These are phyloP conservation scores for Rhynchophorus ferrugineus DNA, from an alignment of 1,140 invertebrate species.

Conservation along the genomic window DNA sequence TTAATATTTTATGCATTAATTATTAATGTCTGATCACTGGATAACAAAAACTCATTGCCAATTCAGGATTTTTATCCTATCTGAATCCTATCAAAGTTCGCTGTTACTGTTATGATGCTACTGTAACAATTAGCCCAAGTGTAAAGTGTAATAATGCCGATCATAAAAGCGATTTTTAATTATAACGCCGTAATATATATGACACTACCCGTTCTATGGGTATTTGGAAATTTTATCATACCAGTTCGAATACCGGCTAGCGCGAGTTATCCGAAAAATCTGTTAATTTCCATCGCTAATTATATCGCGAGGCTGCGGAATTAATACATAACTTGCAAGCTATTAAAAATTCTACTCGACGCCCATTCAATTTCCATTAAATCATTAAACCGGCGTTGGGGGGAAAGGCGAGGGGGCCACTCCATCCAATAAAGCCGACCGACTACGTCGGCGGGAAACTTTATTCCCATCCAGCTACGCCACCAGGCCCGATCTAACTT, in stretches of 20 bases:
- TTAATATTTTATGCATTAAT: too few relatives aligned
- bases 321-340: not conserved
- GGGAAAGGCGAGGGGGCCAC: too few relatives aligned
- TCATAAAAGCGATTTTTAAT: not conserved
- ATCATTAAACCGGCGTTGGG: not conserved
- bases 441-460: not conserved
- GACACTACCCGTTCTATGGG: too few relatives aligned
- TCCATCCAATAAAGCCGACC: not conserved
- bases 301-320: not conserved
- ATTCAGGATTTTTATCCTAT: not conserved
- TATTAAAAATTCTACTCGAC: not conserved
- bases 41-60: too few relatives aligned
- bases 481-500: constrained; percentile 12
- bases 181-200: not conserved
- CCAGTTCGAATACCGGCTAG: too few relatives aligned
- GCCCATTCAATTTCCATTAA: not conserved
- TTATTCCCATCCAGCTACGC: constrained; percentile 2
- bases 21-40: too few relatives aligned
- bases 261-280: not conserved
- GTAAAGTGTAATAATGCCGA: not conserved
- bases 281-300: not conserved
- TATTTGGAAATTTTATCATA: too few relatives aligned
- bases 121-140: not conserved
- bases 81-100: not conserved
- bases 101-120: not conserved